A percentile compares a stretch with the other conserved stretches of the same genome.
Conservation (phyloP, 2,113 vertebrate genomes). For the Kryptolebias marmoratus region DNA sequence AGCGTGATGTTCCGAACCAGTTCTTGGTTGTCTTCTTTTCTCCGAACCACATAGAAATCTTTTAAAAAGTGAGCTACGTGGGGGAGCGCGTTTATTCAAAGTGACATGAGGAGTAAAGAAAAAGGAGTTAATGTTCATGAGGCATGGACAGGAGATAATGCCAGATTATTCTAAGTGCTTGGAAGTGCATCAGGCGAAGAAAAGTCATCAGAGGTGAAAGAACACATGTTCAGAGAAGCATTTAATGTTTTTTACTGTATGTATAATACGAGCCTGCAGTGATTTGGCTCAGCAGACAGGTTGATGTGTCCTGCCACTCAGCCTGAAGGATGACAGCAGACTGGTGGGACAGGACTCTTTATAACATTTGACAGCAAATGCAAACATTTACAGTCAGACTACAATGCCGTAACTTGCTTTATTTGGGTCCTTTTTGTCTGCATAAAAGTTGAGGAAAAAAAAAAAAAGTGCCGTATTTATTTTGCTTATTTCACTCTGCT, state of each 20-base stretch:
- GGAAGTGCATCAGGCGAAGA: slow-evolving; percentile 8
- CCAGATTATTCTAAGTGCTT: neutral
- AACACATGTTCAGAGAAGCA: slow-evolving; percentile 16
- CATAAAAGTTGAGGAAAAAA: neutral
- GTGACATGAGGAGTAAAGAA: slow-evolving; percentile 9
- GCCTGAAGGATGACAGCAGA: slow-evolving; percentile 13
- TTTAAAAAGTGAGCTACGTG: neutral
- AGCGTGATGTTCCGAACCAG: neutral
- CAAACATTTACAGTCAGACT: slow-evolving; percentile 20
- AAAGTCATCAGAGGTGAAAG: slow-evolving; percentile 7
- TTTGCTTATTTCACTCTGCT: neutral
- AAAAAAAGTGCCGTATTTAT: neutral
- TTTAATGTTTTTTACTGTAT: neutral
- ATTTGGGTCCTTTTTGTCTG: neutral
- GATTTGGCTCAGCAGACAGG: slow-evolving; percentile 14
- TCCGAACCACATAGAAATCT: slow-evolving; percentile 8
- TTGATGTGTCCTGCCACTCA: no score
- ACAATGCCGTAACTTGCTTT: neutral
- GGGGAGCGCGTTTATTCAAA: slow-evolving; percentile 14
- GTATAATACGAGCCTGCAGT: neutral
- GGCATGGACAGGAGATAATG: neutral
- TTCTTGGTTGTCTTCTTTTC: neutral
- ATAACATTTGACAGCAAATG: neutral
- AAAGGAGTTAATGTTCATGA: neutral
- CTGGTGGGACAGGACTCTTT: neutral